These are phyloP conservation scores for Neomicropteryx cornuta DNA, from an alignment of 1,140 invertebrate species.

Conservation along the genomic window DNA sequence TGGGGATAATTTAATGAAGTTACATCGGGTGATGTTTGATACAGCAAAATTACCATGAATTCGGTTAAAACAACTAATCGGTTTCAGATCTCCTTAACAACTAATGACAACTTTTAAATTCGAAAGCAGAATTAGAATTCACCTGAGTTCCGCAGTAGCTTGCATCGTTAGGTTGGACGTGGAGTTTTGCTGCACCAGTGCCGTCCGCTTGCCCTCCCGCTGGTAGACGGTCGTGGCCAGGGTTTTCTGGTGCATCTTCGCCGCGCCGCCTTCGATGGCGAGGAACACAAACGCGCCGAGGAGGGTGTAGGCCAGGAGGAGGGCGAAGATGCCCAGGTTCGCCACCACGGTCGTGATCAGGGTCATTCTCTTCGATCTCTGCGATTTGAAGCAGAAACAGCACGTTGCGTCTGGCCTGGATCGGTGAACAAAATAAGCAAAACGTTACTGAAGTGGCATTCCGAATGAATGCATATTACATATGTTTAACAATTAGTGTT, in stretches of 20 bases:
- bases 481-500: too few species aligned
- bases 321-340: conserved; percentile 76
- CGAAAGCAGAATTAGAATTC: too few species aligned
- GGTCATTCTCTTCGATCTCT: conserved; percentile 50
- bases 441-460: too few species aligned
- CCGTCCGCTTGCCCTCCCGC: conserved; percentile 31
- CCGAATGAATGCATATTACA: too few species aligned
- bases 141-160: conserved; percentile 31
- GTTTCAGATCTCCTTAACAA: too few species aligned
- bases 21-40: too few species aligned
- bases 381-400: conserved; percentile 56
- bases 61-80: too few species aligned
- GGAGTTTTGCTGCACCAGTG: conserved; percentile 18
- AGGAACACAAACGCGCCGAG: conserved; percentile 84
- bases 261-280: conserved; percentile 71
- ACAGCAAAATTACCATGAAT: too few species aligned
- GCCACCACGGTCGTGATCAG: conserved; percentile 65
- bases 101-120: too few species aligned
- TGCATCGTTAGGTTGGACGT: too few species aligned
- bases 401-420: conserved; percentile 30
- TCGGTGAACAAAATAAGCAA: too few species aligned
- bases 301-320: conserved; percentile 82
- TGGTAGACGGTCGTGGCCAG: conserved; percentile 46
- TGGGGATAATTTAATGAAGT: too few species aligned
- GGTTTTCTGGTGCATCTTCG: conserved; percentile 49